Base-by-base conservation (phyloP, 2,797 vertebrate genomes). In the Thunnus albacares region DNA sequence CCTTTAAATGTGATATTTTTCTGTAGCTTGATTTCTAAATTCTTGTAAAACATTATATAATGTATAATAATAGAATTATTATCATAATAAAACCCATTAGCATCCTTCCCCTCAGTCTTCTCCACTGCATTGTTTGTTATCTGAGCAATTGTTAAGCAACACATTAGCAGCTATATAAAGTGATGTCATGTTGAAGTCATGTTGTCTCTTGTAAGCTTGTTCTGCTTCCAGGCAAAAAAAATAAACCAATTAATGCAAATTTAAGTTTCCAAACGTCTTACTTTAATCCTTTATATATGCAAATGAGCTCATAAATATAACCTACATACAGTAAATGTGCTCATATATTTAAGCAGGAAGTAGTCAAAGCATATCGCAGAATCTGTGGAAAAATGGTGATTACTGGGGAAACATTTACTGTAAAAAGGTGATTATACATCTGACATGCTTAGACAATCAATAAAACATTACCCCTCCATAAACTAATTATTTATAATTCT, bases 371-470 rank as follows among this genome's bases (percentile, higher is more conserved):
- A 68, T 35, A 8, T 30, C 51, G 11, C 38, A 57, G 24, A 53
- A 45, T 60, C n/a, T 62, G 63, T 22, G 20, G 28, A 41, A 41
- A 62, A 35, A n/a, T 6, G 2, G 12, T 41, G 51, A 33, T 58
- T 1, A 52, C 18, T 67, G 1, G 22, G 3, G 49, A 20, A 72
- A n/a, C 30, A 72, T 70, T 69, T 56, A 77, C 10, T 0, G 1
- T 33, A 15, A 17, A 24, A 64, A 57, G 13, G 22, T 71, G 28
- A 71, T 74, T 60, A 56, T 61, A 71, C 5, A 80, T 77, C 30
- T 59, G 30, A 64, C 18, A 35, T 1, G 24, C 79, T 59, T 35
- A 73, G 20, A 22, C 41, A 77, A 51, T 77, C 63, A 83, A 82
- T 67, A 35, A 55, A 30, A 74, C 53, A 79, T 76, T 55, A 75